These are phyloP conservation scores for Nesoenas mayeri DNA, from an alignment of 2,113 vertebrate species.

Conservation along the genomic window DNA sequence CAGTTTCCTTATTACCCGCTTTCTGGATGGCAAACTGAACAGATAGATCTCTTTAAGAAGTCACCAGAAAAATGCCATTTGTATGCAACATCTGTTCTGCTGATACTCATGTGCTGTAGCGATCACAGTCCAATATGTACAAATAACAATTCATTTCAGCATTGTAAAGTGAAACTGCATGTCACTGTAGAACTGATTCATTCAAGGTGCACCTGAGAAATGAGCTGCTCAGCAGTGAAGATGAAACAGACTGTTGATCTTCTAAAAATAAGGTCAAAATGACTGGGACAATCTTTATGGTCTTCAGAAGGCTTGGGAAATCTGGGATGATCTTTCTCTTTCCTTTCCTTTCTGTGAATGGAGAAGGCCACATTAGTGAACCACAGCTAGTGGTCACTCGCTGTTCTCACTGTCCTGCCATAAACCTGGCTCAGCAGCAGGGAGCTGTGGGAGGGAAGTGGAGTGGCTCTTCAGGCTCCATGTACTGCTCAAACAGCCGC, in stretches of 20 bases:
- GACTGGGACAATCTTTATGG: background rate
- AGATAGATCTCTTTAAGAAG: background rate
- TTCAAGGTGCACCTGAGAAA: background rate
- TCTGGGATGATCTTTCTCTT: background rate
- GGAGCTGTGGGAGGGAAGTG: background rate
- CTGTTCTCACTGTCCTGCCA: background rate
- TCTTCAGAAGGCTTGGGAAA: background rate
- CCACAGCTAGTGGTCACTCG: background rate
- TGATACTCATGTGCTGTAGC: accelerated
- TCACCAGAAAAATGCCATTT: background rate
- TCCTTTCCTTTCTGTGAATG: background rate
- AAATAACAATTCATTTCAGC: background rate
- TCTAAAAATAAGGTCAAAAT: background rate
- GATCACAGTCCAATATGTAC: background rate
- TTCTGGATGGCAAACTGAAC: background rate
- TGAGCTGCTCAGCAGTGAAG: background rate
- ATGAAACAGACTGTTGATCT: background rate
- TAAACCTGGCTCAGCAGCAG: background rate
- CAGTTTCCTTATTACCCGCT: background rate
- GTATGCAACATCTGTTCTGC: background rate
- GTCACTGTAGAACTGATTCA: background rate
- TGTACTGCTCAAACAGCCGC: background rate
- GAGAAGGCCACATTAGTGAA: background rate
- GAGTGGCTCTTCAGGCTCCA: background rate
- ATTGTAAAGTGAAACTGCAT: background rate